A percentile compares a stretch with the other conserved stretches of the same genome.
Conservation (phyloP, 1,140 invertebrate genomes). For the Drosophila albomicans region DNA sequence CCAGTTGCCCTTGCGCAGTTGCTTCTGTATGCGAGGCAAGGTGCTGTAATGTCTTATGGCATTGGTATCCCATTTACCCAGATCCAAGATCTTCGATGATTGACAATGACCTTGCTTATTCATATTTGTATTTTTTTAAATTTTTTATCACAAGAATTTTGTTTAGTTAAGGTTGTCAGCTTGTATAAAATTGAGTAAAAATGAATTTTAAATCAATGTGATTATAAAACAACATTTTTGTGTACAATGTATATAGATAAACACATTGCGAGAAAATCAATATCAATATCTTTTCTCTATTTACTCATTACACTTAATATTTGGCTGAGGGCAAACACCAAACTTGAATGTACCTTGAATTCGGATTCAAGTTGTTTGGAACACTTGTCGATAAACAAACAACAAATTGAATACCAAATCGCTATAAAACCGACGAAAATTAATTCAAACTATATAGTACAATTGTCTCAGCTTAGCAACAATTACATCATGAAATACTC, state of each 20-base stretch:
- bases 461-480: not conserved
- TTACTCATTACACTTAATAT: not conserved
- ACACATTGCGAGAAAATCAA: not conserved
- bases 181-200: not conserved
- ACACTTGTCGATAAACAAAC: conserved; percentile 23
- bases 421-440: conserved; percentile 12
- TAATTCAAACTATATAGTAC: conserved; percentile 6
- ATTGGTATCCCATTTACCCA: conserved; percentile 60
- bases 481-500: conserved; percentile 22
- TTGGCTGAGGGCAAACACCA: conserved; percentile 2
- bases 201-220: not conserved
- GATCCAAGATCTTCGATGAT: conserved; percentile 50
- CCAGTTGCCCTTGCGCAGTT: conserved; percentile 62
- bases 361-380: not conserved
- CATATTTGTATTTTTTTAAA: conserved; percentile 7
- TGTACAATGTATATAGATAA: not conserved
- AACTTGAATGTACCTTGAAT: not conserved
- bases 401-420: not conserved
- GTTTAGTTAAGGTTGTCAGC: not conserved
- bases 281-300: not conserved
- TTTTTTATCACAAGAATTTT: conserved; percentile 13
- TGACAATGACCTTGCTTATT: not conserved
- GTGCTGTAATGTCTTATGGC: conserved; percentile 52
- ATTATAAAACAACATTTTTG: not conserved
- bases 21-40: conserved; percentile 57